phyloP scores from a whole-genome alignment of 2,113 vertebrate genomes.

The Forbesichthys agassizii region DNA sequence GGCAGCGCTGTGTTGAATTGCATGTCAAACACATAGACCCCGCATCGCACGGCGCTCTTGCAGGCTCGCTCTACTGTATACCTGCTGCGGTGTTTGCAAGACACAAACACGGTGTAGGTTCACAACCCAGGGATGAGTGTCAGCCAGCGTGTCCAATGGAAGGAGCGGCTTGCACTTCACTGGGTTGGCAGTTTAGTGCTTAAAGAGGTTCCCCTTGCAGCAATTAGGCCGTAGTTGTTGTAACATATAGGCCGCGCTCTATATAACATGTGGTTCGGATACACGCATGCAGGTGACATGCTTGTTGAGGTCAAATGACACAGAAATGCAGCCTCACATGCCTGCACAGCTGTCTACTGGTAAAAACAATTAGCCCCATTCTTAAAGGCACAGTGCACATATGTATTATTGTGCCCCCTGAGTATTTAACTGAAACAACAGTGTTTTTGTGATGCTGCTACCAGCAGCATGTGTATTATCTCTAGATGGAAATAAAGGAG shows the following conservation, averaged over 20 bases:
- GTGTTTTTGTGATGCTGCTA: too few relatives aligned
- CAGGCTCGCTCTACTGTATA: background rate
- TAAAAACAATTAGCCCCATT: too few relatives aligned
- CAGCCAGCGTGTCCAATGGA: background rate
- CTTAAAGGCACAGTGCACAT: too few relatives aligned
- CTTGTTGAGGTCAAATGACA: background rate
- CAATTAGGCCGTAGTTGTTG: background rate
- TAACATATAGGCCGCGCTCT: background rate
- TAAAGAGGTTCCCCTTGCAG: background rate
- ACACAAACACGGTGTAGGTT: background rate
- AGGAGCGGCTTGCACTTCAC: background rate
- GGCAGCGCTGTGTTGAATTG: slow-evolving; percentile 37
- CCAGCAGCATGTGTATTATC: too few relatives aligned
- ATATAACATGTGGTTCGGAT: background rate
- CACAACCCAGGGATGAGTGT: slow-evolving; percentile 2
- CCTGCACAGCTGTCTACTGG: too few relatives aligned
- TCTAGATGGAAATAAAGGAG: too few relatives aligned
- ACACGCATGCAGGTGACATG: background rate
- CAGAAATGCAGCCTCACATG: background rate
- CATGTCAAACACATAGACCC: slow-evolving; percentile 63
- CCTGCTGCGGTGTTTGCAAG: background rate
- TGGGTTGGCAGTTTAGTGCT: slow-evolving; percentile 3
- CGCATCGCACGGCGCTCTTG: slow-evolving; percentile 5
- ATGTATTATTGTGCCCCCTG: too few relatives aligned
- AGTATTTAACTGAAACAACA: too few relatives aligned